phyloP scores from a whole-genome alignment of 1,140 invertebrate species.

The Phenacoccus solenopsis region DNA sequence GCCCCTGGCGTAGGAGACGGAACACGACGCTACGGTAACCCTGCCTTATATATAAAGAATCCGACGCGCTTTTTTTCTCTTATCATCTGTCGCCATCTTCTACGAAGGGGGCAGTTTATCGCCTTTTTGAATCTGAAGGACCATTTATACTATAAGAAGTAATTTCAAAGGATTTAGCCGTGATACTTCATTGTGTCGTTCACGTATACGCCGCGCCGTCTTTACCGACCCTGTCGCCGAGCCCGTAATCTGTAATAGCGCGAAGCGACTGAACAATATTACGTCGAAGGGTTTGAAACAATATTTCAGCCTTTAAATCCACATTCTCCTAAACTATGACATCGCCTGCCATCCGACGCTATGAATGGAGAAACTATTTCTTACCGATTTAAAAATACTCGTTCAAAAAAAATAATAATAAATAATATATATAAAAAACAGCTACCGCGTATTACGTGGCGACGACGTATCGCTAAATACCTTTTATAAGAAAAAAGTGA shows the following conservation, averaged over 20 bases:
- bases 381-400: neutral
- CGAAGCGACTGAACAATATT: neutral
- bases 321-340: neutral
- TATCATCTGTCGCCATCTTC: neutral
- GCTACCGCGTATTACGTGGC: neutral
- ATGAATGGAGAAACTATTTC: neutral
- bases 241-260: too few species aligned
- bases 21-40: too few species aligned
- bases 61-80: neutral
- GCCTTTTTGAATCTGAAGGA: neutral
- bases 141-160: neutral
- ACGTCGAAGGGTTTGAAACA: neutral
- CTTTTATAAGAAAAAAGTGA: neutral
- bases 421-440: too few species aligned
- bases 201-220: neutral
- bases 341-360: too few species aligned
- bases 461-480: neutral
- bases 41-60: too few species aligned
- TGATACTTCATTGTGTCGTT: neutral
- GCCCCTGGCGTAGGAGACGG: neutral
- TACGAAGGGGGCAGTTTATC: neutral
- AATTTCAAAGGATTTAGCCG: neutral
- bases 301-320: neutral
- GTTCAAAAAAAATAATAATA: too few species aligned
- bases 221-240: too few species aligned